Conservation (phyloP, 2,113 vertebrate genomes). For the Phalacrocorax brasilianus region DNA sequence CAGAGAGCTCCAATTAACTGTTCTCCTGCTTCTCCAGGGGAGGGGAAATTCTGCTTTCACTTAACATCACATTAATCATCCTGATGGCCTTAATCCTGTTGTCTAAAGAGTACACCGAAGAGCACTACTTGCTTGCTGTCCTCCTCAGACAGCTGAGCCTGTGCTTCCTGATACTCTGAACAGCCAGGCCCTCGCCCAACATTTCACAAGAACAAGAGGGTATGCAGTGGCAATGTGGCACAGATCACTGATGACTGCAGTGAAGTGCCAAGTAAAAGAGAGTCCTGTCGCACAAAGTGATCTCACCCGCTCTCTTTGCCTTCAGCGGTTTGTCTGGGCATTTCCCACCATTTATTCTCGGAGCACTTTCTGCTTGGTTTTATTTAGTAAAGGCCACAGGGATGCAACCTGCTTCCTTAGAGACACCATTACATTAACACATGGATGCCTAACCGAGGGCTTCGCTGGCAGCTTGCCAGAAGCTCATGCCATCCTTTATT, state of each 20-base stretch:
- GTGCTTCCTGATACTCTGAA: neutral
- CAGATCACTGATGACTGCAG: neutral
- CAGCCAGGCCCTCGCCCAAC: neutral
- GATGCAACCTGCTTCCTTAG: neutral
- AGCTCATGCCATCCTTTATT: neutral
- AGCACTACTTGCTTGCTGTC: constrained; percentile 8
- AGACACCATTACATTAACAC: neutral
- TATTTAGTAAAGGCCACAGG: neutral
- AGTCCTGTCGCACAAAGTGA: neutral
- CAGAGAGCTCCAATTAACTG: constrained; percentile 12
- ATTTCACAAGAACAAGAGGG: neutral
- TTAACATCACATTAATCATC: constrained; percentile 49
- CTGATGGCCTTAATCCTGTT: constrained; percentile 14
- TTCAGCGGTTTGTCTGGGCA: neutral
- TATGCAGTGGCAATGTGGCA: fast-evolving
- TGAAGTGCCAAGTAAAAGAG: neutral
- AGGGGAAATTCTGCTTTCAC: constrained; percentile 42
- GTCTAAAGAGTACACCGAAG: neutral
- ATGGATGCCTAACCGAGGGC: neutral
- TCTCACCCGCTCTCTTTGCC: neutral
- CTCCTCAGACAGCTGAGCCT: neutral
- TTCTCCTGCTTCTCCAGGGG: neutral
- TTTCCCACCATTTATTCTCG: neutral
- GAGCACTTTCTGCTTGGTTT: neutral
- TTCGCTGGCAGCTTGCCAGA: neutral